A percentile compares a stretch with the other conserved stretches of the same genome.
These are phyloP conservation scores for Balanococcus diminutus DNA, from an alignment of 2,888 invertebrate species.

Conservation along the genomic window DNA sequence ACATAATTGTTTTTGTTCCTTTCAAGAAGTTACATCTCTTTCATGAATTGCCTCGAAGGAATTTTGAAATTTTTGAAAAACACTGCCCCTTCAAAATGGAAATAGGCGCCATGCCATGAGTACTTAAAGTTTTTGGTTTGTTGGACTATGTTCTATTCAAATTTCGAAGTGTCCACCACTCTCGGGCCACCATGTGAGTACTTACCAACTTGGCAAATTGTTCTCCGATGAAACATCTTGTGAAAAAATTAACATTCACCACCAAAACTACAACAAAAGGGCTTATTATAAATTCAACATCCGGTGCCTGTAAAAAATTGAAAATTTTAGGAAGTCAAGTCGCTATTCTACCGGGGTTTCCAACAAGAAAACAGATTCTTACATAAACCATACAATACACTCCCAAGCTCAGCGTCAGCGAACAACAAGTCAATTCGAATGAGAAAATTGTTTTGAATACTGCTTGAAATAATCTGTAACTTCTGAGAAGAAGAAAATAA, in stretches of 20 bases:
- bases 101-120: too few relatives aligned
- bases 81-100: too few relatives aligned
- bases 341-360: too few relatives aligned
- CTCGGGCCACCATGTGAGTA: too few relatives aligned
- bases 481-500: background rate
- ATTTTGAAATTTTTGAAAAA: too few relatives aligned
- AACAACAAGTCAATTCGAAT: background rate
- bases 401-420: background rate
- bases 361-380: background rate
- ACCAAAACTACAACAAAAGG: background rate
- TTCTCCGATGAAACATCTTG: background rate
- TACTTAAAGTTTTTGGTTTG: too few relatives aligned
- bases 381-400: background rate
- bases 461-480: background rate
- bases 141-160: too few relatives aligned
- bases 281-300: background rate
- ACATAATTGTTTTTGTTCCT: too few relatives aligned
- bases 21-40: too few relatives aligned
- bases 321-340: background rate
- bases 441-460: background rate
- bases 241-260: background rate
- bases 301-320: background rate
- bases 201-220: background rate
- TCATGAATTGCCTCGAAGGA: too few relatives aligned
- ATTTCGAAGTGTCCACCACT: too few relatives aligned